Percentiles rank a stretch among this genome's conserved stretches.
Conservation (phyloP, 2,113 vertebrate species). For the Tyto alba region DNA sequence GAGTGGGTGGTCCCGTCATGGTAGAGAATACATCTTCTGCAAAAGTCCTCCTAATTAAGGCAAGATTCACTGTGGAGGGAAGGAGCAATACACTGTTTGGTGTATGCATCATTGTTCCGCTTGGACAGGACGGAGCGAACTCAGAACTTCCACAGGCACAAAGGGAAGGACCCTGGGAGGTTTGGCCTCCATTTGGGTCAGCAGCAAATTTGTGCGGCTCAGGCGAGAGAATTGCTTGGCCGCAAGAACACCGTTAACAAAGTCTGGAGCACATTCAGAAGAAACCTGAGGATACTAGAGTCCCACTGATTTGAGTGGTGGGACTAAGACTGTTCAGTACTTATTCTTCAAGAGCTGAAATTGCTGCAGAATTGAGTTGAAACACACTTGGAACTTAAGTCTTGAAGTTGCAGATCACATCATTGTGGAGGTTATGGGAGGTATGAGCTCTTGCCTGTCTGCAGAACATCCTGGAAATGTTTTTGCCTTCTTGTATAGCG, state of each 20-base stretch:
- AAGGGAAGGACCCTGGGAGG: background rate
- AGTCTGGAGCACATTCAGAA: background rate
- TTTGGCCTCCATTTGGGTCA: background rate
- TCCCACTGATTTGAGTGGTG: background rate
- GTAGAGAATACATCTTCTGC: background rate
- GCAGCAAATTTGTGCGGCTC: background rate
- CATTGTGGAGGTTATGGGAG: rapidly evolving
- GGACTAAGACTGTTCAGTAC: background rate
- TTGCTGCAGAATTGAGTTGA: background rate
- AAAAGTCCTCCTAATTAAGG: background rate
- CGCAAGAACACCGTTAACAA: background rate
- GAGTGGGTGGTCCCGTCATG: background rate
- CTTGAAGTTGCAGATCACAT: background rate
- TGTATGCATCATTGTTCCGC: background rate
- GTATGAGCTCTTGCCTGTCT: background rate
- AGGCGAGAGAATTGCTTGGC: background rate
- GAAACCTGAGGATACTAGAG: background rate
- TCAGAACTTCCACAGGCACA: background rate
- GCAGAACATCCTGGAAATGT: background rate
- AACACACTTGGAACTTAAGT: background rate
- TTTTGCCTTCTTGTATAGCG: background rate
- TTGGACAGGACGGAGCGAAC: background rate
- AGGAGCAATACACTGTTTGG: background rate
- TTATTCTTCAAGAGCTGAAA: background rate
- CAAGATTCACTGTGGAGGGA: background rate